Evolutionary conservation across 1,140 invertebrate species (phyloP).

Genomic region (Babylonia areolata): DNA sequence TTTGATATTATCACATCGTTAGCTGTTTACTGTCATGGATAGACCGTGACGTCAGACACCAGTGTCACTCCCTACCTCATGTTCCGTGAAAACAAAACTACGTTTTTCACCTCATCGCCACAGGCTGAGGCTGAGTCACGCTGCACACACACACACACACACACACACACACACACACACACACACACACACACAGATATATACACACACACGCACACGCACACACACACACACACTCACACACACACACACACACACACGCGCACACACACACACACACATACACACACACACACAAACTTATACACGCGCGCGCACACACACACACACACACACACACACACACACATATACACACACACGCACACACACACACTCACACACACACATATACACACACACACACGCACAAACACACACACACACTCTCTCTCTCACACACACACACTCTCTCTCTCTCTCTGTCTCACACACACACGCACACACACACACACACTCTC

Average conservation of each 20-base stretch:
- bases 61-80: too few species aligned
- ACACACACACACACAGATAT: not conserved
- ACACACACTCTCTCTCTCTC: not conserved
- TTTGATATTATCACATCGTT: too few species aligned
- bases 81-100: too few species aligned
- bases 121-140: too few species aligned
- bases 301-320: not conserved
- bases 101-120: too few species aligned
- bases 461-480: too few species aligned
- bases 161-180: conserved; percentile 19
- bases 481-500: not conserved
- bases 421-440: not conserved
- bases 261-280: not conserved
- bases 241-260: conserved; percentile 12
- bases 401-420: too few species aligned
- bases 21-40: too few species aligned
- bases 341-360: not conserved
- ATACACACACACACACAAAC: not conserved
- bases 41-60: too few species aligned
- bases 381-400: not conserved
- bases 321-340: not conserved
- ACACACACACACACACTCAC: conserved; percentile 8
- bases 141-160: conserved; percentile 21
- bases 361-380: conserved; percentile 7
- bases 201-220: not conserved